Base-by-base conservation (phyloP, 1,140 invertebrate genomes). In the Lepidurus apus region DNA sequence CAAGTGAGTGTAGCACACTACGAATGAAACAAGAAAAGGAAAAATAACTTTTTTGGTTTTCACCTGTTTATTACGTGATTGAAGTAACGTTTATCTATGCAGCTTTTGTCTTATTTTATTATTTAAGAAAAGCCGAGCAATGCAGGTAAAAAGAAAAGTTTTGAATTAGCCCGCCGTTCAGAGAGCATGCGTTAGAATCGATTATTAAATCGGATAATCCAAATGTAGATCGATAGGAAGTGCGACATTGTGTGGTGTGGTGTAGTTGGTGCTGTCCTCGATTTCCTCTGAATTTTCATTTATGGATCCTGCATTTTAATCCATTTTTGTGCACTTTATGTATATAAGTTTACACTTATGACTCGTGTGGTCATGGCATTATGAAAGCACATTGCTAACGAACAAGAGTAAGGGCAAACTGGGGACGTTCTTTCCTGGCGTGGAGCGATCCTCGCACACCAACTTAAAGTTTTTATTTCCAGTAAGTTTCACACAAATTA, bases 161-260 rank as follows among this genome's bases (percentile, higher is more conserved):
- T 34, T 34, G 34, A 34, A 34, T 34, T 34, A 34, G 34, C 34
- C 34, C 34, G 34, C 34, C 2, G 34, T 34, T 34, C 26, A 34
- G 34, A 34, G 34, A 34, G 34, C 34, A 34, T 34, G 34, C 34
- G 34, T 4, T 34, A 4, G 34, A 34, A 34, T 4, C 34, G 34
- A 34, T 34, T 34, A 34, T 34, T 4, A 34, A 11, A 65, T 65
- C 53, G 13, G 8, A 21, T 65, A 8, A 65, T 65, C 53, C 17
- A 7, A 13, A 7, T 65, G 3, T 17, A 65, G 21, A 65, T 65
- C 53, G 53, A 65, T 65, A 65, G 53, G 1, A 21, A 65, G 53
- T n/a, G 21, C 53, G 53, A 65, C 53, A 65, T 65, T 65, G 53
- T 65, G 53, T 65, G 53, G 53, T 65, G 53, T 65, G 53, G 53